A percentile compares a stretch with the other conserved stretches of the same genome.
phyloP scores from a whole-genome alignment of 2,888 invertebrate species.

The Drosophila infuscata region DNA sequence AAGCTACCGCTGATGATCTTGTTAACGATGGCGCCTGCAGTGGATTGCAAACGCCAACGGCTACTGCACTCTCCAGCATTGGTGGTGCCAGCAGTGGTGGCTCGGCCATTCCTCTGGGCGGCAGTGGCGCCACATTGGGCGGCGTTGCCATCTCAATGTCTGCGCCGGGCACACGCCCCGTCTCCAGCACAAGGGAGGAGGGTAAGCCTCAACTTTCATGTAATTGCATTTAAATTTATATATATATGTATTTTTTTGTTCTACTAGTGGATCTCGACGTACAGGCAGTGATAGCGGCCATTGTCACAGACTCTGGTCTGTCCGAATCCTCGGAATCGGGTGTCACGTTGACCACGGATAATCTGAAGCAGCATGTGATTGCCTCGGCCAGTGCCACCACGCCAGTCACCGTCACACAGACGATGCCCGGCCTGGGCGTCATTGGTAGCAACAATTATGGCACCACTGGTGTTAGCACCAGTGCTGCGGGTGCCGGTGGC shows the following conservation, averaged over 20 bases:
- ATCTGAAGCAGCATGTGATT: constrained; percentile 74
- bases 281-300: constrained; percentile 81
- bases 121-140: constrained; percentile 72
- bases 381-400: constrained; percentile 74
- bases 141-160: constrained; percentile 65
- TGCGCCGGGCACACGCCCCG: constrained; percentile 75
- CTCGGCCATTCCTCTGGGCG: constrained; percentile 67
- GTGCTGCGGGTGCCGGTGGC: not conserved
- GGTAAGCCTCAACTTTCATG: constrained; percentile 84
- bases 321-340: constrained; percentile 85
- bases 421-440: constrained; percentile 59
- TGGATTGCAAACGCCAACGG: constrained; percentile 82
- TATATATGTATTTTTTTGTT: not conserved
- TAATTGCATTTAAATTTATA: not conserved
- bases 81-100: constrained; percentile 70
- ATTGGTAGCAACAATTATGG: constrained; percentile 83
- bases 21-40: constrained; percentile 76
- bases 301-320: constrained; percentile 85
- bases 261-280: constrained; percentile 69
- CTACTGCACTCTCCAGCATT: constrained; percentile 73
- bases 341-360: constrained; percentile 78
- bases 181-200: constrained; percentile 85
- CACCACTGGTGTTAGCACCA: constrained; percentile 61
- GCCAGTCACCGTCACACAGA: constrained; percentile 48
- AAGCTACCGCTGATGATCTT: constrained; percentile 85